phyloP scores from a whole-genome alignment of 1,140 invertebrate species.

The Papilio polyxenes region DNA sequence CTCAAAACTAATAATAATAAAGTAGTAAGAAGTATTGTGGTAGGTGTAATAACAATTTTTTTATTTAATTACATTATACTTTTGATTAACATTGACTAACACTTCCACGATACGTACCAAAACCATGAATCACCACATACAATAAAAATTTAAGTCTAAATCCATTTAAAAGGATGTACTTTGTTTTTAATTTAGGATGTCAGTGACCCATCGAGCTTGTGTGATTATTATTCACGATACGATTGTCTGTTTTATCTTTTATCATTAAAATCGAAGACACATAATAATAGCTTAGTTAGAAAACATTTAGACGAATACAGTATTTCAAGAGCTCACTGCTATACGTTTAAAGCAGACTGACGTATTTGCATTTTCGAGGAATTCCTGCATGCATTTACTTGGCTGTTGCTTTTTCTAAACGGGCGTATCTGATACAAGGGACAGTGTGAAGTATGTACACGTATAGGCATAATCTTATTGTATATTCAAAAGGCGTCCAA shows the following conservation, averaged over 20 bases:
- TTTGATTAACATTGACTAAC: not conserved
- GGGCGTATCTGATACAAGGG: conserved; percentile 32
- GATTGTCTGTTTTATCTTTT: conserved; percentile 5
- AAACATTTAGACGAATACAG: not conserved
- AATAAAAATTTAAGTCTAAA: conserved; percentile 20
- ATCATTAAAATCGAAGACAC: conserved; percentile 14
- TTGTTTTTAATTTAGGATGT: conserved; percentile 21
- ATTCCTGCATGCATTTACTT: conserved; percentile 36
- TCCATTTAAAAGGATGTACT: conserved; percentile 12
- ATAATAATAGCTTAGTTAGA: not conserved
- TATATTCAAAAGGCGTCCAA: conserved; percentile 59
- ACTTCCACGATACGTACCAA: not conserved
- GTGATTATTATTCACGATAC: conserved; percentile 16
- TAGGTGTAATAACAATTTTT: conserved; percentile 1
- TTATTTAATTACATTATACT: not conserved
- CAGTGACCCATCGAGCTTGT: not conserved
- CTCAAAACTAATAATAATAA: not conserved
- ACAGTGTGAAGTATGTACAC: conserved; percentile 36
- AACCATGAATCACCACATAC: not conserved
- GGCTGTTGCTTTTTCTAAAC: conserved; percentile 32
- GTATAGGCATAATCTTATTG: conserved; percentile 46
- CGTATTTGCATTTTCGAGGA: conserved; percentile 22
- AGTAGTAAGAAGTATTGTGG: not conserved
- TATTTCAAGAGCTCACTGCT: not conserved
- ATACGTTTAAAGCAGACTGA: not conserved